A percentile compares a stretch with the other conserved stretches of the same genome.
Evolutionary conservation across 2,888 invertebrate genomes (phyloP).

Genomic region (Carabus problematicus): DNA sequence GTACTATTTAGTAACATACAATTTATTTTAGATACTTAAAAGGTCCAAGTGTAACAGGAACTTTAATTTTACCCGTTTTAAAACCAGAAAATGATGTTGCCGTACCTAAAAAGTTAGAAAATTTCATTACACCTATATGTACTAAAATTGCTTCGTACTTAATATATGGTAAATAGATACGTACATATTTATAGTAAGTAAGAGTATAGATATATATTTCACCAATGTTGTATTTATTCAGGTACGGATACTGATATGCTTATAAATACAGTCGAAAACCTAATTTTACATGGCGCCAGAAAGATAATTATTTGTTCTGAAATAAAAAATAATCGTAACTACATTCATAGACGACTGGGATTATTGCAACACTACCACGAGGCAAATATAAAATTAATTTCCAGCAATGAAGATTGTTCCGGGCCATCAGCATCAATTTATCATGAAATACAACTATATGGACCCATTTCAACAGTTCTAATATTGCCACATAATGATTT

Average conservation of each 20-base stretch:
- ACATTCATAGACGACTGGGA: slow-evolving; percentile 53
- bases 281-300: slow-evolving; percentile 81
- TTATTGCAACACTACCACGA: slow-evolving; percentile 53
- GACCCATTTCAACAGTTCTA: slow-evolving; percentile 54
- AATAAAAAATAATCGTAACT: slow-evolving; percentile 78
- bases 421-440: not conserved
- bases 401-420: slow-evolving; percentile 46
- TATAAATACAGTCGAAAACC: slow-evolving; percentile 76
- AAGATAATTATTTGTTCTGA: slow-evolving; percentile 83
- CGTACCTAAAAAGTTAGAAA: not conserved
- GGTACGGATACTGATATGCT: slow-evolving; percentile 55
- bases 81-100: not conserved
- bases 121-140: not conserved
- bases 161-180: slow-evolving; percentile 52
- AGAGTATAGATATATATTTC: not conserved
- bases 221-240: slow-evolving; percentile 41
- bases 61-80: not conserved
- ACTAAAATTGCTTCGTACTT: slow-evolving; percentile 52
- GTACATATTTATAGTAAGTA: not conserved
- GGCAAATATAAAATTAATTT: slow-evolving; percentile 52
- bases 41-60: not conserved
- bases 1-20: slow-evolving; percentile 66
- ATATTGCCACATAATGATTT: slow-evolving; percentile 51
- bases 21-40: slow-evolving; percentile 2
- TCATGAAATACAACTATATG: slow-evolving; percentile 27